Conservation (phyloP, 2,113 vertebrate species). For the Brachionichthys hirsutus region DNA sequence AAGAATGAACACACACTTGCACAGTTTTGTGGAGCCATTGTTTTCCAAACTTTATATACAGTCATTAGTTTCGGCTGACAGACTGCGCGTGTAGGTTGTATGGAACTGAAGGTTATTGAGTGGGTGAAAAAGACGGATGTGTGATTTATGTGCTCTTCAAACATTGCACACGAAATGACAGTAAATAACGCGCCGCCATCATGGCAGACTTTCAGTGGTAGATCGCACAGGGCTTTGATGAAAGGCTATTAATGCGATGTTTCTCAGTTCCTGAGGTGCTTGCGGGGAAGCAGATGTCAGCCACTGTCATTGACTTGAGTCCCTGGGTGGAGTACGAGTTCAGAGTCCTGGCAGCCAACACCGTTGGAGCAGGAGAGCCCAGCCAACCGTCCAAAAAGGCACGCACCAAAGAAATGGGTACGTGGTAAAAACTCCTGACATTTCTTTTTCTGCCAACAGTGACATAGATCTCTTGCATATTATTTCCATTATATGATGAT, state of each 20-base stretch:
- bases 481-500: not conserved
- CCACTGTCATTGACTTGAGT: constrained; percentile 86
- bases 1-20: too few species aligned
- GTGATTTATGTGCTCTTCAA: constrained; percentile 23
- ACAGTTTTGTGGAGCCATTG: too few species aligned
- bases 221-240: constrained; percentile 48
- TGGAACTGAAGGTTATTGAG: constrained; percentile 4
- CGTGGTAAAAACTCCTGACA: constrained; percentile 54
- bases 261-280: constrained; percentile 86
- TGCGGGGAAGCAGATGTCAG: constrained; percentile 85
- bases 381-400: constrained; percentile 87
- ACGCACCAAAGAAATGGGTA: constrained; percentile 89
- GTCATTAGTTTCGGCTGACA: too few species aligned
- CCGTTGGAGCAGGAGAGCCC: constrained; percentile 91
- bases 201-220: constrained; percentile 27
- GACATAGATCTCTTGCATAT: constrained; percentile 1
- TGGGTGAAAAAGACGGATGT: not conserved
- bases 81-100: constrained; percentile 11
- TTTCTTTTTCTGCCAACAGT: not conserved
- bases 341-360: constrained; percentile 88
- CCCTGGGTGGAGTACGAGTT: constrained; percentile 97
- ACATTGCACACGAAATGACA: constrained; percentile 20
- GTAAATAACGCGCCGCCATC: constrained; percentile 44
- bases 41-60: too few species aligned
- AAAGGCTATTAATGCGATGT: constrained; percentile 52